These are phyloP conservation scores for Tenrec ecaudatus DNA, from an alignment of 2,113 vertebrate genomes.

Conservation along the genomic window DNA sequence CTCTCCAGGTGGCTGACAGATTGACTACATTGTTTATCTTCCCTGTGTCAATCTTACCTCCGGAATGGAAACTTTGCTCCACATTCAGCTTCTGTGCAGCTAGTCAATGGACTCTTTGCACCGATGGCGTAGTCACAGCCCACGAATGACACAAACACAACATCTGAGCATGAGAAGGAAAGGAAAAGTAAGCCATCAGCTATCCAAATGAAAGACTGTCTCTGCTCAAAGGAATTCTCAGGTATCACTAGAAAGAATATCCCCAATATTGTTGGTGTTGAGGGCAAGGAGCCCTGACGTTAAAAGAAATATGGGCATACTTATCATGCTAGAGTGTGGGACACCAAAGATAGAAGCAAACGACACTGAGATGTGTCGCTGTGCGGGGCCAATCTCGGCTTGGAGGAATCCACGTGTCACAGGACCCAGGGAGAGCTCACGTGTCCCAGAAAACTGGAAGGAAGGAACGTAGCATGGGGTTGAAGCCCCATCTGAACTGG, in stretches of 20 bases:
- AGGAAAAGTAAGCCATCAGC: conserved; percentile 16
- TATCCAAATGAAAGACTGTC: background rate
- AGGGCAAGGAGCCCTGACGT: background rate
- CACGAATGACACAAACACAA: background rate
- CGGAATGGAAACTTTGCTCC: background rate
- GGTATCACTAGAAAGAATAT: background rate
- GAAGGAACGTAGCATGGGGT: background rate
- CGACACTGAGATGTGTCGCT: background rate
- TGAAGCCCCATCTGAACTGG: background rate
- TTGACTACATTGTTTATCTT: background rate
- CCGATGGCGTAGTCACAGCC: background rate
- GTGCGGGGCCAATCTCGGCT: background rate
- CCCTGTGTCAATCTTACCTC: background rate
- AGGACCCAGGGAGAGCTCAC: background rate
- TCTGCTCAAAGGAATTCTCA: conserved; percentile 44
- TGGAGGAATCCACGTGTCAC: background rate
- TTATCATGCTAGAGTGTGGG: too few species aligned
- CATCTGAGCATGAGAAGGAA: background rate
- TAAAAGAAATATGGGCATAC: too few species aligned
- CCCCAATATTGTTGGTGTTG: background rate
- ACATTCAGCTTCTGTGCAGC: background rate
- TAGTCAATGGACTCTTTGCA: background rate
- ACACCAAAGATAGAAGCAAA: background rate
- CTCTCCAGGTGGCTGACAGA: background rate
- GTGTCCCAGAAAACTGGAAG: background rate